Percentiles rank a stretch among this genome's conserved stretches.
Conservation (phyloP, 2,113 vertebrate species). For the Cyanoderma ruficeps region DNA sequence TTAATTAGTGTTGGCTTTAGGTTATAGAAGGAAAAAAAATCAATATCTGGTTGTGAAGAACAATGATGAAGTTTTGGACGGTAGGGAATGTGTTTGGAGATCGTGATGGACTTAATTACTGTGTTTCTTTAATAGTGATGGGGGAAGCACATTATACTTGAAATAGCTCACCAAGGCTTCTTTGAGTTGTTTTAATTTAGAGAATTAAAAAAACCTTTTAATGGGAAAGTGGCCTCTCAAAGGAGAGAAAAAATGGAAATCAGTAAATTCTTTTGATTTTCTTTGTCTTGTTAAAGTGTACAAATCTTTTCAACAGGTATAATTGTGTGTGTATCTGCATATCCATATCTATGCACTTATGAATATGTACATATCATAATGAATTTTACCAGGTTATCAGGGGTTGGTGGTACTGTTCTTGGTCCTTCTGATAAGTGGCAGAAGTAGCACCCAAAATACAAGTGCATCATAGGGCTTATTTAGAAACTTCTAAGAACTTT, state of each 20-base stretch:
- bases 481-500: not conserved
- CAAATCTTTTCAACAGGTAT: not conserved
- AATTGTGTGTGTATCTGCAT: not conserved
- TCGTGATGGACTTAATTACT: not conserved
- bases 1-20: not conserved
- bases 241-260: not conserved
- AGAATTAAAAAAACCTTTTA: not conserved
- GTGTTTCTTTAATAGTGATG: not conserved
- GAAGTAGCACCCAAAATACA: not conserved
- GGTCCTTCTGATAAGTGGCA: not conserved
- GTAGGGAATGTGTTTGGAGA: not conserved
- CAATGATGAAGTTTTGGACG: not conserved
- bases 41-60: not conserved
- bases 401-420: not conserved
- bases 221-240: not conserved
- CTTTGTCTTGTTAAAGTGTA: not conserved
- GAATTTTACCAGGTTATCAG: not conserved
- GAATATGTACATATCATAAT: not conserved
- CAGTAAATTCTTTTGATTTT: accelerated
- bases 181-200: not conserved
- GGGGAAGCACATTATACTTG: not conserved
- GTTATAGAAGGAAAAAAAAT: not conserved
- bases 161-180: not conserved
- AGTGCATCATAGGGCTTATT: not conserved
- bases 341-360: not conserved